Conservation (phyloP, 2,113 vertebrate species). For the Leptodactylus fuscus region DNA sequence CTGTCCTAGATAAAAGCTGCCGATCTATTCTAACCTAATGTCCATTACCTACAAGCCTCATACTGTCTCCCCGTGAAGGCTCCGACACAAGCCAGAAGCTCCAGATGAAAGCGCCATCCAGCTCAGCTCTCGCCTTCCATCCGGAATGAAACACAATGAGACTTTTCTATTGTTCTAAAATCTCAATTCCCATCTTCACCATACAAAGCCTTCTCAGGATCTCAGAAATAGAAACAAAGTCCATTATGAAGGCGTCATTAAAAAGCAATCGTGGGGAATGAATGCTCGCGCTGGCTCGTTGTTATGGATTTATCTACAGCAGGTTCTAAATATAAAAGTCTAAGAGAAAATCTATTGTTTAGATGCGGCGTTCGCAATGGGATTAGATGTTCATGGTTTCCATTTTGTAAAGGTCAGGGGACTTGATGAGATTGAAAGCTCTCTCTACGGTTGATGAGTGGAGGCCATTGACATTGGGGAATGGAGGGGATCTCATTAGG, state of each 20-base stretch:
- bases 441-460: not conserved
- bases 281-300: not conserved
- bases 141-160: not conserved
- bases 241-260: slow-evolving; percentile 8
- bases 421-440: not conserved
- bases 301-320: slow-evolving; percentile 6
- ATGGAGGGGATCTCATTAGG: not conserved
- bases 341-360: not conserved
- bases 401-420: not conserved
- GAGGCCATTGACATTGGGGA: not conserved
- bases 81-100: not conserved
- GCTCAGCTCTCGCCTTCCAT: not conserved
- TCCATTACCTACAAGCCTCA: not conserved
- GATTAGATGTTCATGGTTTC: slow-evolving; percentile 13
- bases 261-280: not conserved
- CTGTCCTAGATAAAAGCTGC: not conserved
- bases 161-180: not conserved
- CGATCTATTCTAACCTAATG: slow-evolving; percentile 6
- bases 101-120: not conserved
- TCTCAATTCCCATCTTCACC: not conserved
- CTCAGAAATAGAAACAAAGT: not conserved
- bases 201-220: not conserved
- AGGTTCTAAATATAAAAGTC: slow-evolving; percentile 40
- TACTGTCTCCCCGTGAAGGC: not conserved
- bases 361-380: not conserved